Evolutionary conservation across 2,113 vertebrate species (phyloP).

Genomic region (Osmerus mordax): DNA sequence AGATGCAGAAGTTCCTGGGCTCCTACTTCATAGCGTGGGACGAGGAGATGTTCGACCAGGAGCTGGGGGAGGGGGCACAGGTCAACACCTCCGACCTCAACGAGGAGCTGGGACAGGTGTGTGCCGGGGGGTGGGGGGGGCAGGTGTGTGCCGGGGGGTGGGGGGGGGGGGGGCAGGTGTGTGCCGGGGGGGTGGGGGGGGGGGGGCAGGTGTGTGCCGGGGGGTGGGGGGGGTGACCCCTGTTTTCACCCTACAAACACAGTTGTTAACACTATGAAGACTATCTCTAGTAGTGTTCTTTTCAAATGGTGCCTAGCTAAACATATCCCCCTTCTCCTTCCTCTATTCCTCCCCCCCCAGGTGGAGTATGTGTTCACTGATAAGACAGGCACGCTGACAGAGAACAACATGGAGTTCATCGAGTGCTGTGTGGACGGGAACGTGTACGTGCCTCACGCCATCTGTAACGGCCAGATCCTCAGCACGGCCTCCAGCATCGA

Average conservation of each 20-base stretch:
- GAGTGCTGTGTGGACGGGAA: conserved; percentile 96
- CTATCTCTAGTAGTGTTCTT: no score
- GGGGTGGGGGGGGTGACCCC: no score
- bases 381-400: conserved; percentile 96
- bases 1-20: conserved; percentile 99
- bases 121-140: background rate
- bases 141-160: no score
- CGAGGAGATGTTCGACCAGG: conserved; percentile 94
- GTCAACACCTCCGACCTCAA: conserved; percentile 98
- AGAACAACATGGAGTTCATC: conserved; percentile 98
- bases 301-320: no score
- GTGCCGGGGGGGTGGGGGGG: no score
- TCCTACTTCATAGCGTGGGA: conserved; percentile 98
- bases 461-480: conserved; percentile 95
- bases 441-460: conserved; percentile 85
- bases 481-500: conserved; percentile 83
- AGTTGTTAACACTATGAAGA: no score
- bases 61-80: conserved; percentile 85
- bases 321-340: no score
- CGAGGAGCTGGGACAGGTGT: conserved; percentile 95
- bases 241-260: no score
- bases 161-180: no score
- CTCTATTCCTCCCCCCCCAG: conserved; percentile 58
- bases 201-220: background rate
- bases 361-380: conserved; percentile 98